A percentile compares a stretch with the other conserved stretches of the same genome.
Conservation (phyloP, 2,797 vertebrate species). For the Sebastes kiyomatsui region DNA sequence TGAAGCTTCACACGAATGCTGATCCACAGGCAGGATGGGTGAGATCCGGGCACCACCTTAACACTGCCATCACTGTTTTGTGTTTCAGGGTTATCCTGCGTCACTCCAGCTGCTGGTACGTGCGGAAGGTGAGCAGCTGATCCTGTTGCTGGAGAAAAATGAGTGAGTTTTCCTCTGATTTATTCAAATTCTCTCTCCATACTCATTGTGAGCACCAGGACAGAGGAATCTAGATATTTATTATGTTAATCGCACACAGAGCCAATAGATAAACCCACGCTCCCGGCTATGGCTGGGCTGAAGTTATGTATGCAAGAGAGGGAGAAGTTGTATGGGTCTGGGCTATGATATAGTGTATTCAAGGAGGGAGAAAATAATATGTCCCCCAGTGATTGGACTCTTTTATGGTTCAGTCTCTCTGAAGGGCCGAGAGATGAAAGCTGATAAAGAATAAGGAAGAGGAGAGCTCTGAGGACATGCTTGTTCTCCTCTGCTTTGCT, state of each 20-base stretch:
- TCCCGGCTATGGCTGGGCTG: conserved; percentile 2
- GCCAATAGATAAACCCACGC: conserved; percentile 25
- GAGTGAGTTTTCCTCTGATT: conserved; percentile 84
- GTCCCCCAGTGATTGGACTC: conserved; percentile 60
- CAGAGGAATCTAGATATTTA: conserved; percentile 16
- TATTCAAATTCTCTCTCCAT: neutral
- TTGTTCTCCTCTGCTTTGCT: conserved; percentile 40
- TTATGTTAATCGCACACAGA: conserved; percentile 44
- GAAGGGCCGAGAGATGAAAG: conserved; percentile 71
- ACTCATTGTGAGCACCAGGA: neutral
- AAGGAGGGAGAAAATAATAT: conserved; percentile 66
- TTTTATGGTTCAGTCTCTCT: conserved; percentile 69
- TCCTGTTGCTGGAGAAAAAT: conserved; percentile 91
- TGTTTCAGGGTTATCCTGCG: conserved; percentile 88
- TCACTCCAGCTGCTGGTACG: conserved; percentile 85
- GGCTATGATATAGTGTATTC: conserved; percentile 43
- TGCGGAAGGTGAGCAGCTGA: conserved; percentile 83
- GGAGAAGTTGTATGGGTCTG: conserved; percentile 32
- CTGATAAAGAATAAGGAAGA: conserved; percentile 65
- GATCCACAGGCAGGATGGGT: conserved; percentile 48
- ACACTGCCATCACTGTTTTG: conserved; percentile 38
- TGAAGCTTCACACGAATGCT: conserved; percentile 30
- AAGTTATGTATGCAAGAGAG: conserved; percentile 39
- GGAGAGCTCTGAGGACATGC: conserved; percentile 47
- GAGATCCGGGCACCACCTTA: conserved; percentile 49